These are phyloP conservation scores for Drosophila burlai DNA, from an alignment of 1,140 invertebrate genomes.

Conservation along the genomic window DNA sequence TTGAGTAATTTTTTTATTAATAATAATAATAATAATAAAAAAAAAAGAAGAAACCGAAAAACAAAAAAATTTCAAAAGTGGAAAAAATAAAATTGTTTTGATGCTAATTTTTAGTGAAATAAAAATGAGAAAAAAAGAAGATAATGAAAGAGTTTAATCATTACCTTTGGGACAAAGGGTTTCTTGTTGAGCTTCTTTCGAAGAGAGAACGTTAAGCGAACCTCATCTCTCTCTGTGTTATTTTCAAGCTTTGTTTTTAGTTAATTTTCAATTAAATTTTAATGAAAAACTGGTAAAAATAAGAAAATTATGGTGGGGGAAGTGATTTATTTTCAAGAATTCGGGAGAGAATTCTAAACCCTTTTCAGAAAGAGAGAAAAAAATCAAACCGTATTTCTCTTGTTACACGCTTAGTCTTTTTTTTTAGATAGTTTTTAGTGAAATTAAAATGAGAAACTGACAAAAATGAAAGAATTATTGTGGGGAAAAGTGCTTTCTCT, in stretches of 20 bases:
- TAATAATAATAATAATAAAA: constrained; percentile 11
- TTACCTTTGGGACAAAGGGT: neutral
- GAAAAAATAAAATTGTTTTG: constrained; percentile 61
- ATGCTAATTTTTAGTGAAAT: constrained; percentile 76
- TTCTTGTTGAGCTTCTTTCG: neutral
- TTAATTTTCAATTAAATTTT: neutral
- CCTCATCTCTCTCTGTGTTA: neutral
- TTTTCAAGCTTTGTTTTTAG: neutral
- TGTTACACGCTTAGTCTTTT: neutral
- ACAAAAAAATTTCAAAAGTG: constrained; percentile 26
- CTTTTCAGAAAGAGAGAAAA: neutral
- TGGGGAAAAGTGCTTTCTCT: too few relatives aligned
- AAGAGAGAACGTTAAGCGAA: neutral
- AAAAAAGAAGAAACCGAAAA: constrained; percentile 43
- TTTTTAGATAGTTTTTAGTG: neutral
- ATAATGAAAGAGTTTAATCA: neutral
- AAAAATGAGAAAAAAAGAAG: constrained; percentile 43
- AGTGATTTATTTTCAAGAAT: too few relatives aligned
- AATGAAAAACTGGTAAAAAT: too few relatives aligned
- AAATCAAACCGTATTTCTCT: too few relatives aligned
- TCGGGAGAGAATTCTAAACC: neutral
- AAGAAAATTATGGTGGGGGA: too few relatives aligned
- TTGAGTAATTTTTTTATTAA: constrained; percentile 37
- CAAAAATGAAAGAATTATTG: too few relatives aligned
- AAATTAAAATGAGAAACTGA: too few relatives aligned